A percentile compares a stretch with the other conserved stretches of the same genome.
phyloP scores from a whole-genome alignment of 2,888 invertebrate genomes.

The Drosophila kambysellisi region DNA sequence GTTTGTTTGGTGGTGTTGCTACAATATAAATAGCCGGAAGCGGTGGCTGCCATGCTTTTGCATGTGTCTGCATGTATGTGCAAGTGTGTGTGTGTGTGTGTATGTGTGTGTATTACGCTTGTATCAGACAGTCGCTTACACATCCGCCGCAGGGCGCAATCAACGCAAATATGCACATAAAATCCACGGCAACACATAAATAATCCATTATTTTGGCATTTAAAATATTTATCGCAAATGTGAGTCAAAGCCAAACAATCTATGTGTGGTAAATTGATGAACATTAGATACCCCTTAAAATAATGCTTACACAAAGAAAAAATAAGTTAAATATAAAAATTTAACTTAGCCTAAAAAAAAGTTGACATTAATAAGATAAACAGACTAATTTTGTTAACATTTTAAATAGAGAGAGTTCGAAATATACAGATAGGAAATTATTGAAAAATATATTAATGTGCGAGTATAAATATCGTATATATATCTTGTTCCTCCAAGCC shows the following conservation, averaged over 20 bases:
- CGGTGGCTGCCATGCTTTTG: slow-evolving; percentile 19
- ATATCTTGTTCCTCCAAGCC: neutral
- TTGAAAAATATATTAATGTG: neutral
- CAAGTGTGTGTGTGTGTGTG: neutral
- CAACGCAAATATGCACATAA: slow-evolving; percentile 60
- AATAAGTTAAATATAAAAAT: neutral
- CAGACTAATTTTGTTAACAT: neutral
- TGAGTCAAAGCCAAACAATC: neutral
- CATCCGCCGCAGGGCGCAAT: slow-evolving; percentile 57
- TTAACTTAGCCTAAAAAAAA: neutral
- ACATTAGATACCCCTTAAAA: slow-evolving; percentile 3
- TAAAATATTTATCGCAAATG: slow-evolving; percentile 20
- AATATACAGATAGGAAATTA: neutral
- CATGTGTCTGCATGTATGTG: slow-evolving; percentile 13
- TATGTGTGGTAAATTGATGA: neutral
- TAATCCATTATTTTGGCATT: slow-evolving; percentile 47
- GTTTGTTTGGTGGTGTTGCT: slow-evolving; percentile 29
- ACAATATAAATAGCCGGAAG: slow-evolving; percentile 60
- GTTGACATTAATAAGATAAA: neutral
- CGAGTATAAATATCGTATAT: neutral
- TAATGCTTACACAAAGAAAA: neutral
- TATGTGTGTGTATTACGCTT: slow-evolving; percentile 11
- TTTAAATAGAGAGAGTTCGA: neutral
- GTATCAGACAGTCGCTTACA: slow-evolving; percentile 38
- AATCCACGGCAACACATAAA: slow-evolving; percentile 55